Percentiles rank a stretch among this genome's conserved stretches.
Conservation (phyloP, 2,113 vertebrate species). For the Eira barbara region DNA sequence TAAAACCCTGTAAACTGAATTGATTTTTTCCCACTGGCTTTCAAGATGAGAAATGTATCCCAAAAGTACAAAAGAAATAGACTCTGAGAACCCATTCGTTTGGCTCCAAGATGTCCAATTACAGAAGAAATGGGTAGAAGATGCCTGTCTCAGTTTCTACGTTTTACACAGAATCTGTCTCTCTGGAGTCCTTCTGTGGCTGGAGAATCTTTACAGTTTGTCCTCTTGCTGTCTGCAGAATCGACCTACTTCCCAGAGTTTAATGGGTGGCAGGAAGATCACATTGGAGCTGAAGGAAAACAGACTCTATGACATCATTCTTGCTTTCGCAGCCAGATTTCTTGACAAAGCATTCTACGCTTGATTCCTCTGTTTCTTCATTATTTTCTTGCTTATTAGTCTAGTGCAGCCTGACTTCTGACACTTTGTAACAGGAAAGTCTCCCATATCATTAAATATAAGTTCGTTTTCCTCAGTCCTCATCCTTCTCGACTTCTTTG, state of each 20-base stretch:
- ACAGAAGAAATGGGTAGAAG: neutral
- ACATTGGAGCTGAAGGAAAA: neutral
- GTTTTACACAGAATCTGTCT: neutral
- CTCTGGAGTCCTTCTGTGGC: neutral
- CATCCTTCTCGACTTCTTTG: neutral
- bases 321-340: neutral
- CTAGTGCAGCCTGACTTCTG: neutral
- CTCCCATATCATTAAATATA: neutral
- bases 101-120: neutral
- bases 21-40: slow-evolving; percentile 39
- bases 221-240: neutral
- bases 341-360: neutral
- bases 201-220: neutral
- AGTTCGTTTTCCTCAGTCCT: neutral
- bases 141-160: neutral
- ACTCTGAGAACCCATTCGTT: neutral
- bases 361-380: neutral
- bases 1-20: slow-evolving; percentile 34
- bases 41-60: slow-evolving; percentile 15
- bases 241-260: neutral
- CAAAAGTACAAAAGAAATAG: slow-evolving; percentile 6
- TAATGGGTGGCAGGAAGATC: neutral
- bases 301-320: neutral
- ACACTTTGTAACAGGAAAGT: neutral
- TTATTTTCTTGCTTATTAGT: slow-evolving; percentile 8